phyloP scores from a whole-genome alignment of 2,113 vertebrate genomes.

The rabbit (Oryctolagus cuniculus) region mOryCun1.1 NC_091433.1:136636001-136636500 shows the following conservation, averaged over 20 bases:
- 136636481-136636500: background rate
- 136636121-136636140: background rate
- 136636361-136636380: background rate
- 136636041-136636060: background rate
- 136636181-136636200: background rate
- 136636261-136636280: constrained; percentile 24
- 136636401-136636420: background rate
- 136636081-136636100: background rate
- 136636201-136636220: background rate
- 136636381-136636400: background rate
- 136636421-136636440: background rate
- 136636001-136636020: background rate
- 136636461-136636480: background rate
- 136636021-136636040: background rate
- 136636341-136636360: background rate
- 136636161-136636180: background rate
- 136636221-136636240: background rate
- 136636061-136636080: background rate
- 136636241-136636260: background rate
- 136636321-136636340: background rate
- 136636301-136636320: background rate
- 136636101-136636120: background rate
- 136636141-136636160: background rate
- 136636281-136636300: constrained; percentile 19
- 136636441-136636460: background rate